These are phyloP conservation scores for Bos indicus DNA, from an alignment of 2,113 vertebrate species.

Conservation along the genomic window DNA sequence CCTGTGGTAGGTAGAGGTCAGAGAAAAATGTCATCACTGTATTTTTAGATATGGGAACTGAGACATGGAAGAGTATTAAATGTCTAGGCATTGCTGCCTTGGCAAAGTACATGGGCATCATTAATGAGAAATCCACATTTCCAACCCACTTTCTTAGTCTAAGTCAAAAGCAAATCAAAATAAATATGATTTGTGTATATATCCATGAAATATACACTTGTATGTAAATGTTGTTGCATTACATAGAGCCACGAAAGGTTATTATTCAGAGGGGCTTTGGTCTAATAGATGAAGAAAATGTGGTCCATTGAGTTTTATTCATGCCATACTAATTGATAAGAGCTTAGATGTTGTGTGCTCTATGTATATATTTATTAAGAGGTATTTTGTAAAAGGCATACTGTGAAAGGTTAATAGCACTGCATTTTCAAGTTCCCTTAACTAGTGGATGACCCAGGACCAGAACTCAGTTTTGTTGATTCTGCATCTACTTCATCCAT, in stretches of 20 bases:
- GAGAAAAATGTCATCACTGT: constrained; percentile 16
- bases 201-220: not conserved
- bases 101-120: not conserved
- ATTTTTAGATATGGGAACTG: constrained; percentile 18
- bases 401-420: not conserved
- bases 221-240: not conserved
- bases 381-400: not conserved
- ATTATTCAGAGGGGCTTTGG: not conserved
- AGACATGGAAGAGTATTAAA: not conserved
- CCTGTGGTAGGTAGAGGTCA: not conserved
- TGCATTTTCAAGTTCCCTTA: not conserved
- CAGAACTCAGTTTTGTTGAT: not conserved
- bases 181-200: not conserved
- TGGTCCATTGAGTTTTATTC: not conserved
- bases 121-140: not conserved
- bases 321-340: not conserved
- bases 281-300: not conserved
- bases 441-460: not conserved
- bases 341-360: not conserved
- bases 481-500: not conserved
- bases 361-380: not conserved
- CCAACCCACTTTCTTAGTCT: not conserved
- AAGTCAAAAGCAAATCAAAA: not conserved
- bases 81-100: not conserved
- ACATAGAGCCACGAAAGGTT: not conserved